A percentile compares a stretch with the other conserved stretches of the same genome.
Evolutionary conservation across 2,888 invertebrate genomes (phyloP).

Genomic region (Phalera bucephala): DNA sequence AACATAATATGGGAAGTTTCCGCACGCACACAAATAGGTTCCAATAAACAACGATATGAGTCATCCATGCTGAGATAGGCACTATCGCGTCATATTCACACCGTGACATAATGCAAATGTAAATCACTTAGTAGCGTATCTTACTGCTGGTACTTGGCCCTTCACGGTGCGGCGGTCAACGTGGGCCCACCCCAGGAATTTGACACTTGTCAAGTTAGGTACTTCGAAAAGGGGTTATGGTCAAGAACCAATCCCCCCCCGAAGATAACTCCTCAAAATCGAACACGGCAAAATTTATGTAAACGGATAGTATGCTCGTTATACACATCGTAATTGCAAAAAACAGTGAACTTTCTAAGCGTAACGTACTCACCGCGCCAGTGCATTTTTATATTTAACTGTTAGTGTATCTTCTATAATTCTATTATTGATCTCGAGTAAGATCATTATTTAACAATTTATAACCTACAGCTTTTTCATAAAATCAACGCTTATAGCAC

Average conservation of each 20-base stretch:
- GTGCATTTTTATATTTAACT: conserved; percentile 97
- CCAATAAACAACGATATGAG: conserved; percentile 71
- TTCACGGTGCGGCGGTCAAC: conserved; percentile 57
- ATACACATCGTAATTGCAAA: conserved; percentile 57
- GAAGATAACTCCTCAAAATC: conserved; percentile 30
- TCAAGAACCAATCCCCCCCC: conserved; percentile 44
- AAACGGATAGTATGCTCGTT: conserved; percentile 37
- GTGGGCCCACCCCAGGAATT: conserved; percentile 78
- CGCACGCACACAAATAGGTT: conserved; percentile 58
- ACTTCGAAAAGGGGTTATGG: conserved; percentile 63
- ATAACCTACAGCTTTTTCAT: conserved; percentile 81
- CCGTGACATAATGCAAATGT: conserved; percentile 42
- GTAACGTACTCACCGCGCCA: conserved; percentile 94
- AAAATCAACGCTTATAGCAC: conserved; percentile 82
- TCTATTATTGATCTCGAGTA: conserved; percentile 99
- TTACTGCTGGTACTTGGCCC: conserved; percentile 26
- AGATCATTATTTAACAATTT: conserved; percentile 90
- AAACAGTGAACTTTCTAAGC: conserved; percentile 79
- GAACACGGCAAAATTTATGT: conserved; percentile 26
- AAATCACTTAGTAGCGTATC: conserved; percentile 28
- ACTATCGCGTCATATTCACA: conserved; percentile 60
- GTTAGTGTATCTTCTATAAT: conserved; percentile 98
- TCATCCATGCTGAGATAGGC: conserved; percentile 73
- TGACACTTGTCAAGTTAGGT: conserved; percentile 74
- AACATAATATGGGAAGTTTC: conserved; percentile 70